phyloP scores from a whole-genome alignment of 1,140 invertebrate species.

The Papilio machaon region DNA sequence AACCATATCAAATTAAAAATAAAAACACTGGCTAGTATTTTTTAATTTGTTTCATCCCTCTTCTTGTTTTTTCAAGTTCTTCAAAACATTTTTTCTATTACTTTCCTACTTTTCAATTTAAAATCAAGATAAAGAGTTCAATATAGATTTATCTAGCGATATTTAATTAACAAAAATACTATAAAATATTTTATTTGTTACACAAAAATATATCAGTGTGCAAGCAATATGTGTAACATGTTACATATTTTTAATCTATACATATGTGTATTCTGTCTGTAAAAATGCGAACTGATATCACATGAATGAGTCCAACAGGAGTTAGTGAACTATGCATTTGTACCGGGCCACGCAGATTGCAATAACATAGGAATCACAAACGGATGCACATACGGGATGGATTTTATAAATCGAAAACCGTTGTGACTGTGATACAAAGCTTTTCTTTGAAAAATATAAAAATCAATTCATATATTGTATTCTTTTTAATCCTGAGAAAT shows the following conservation, averaged over 20 bases:
- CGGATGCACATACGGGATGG: background rate
- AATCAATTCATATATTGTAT: background rate
- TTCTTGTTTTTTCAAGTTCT: too few relatives aligned
- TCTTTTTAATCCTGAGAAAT: background rate
- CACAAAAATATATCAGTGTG: background rate
- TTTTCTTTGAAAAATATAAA: background rate
- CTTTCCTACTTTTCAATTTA: too few relatives aligned
- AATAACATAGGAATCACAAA: slow-evolving; percentile 16
- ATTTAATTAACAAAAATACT: background rate
- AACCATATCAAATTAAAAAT: too few relatives aligned
- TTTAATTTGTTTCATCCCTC: too few relatives aligned
- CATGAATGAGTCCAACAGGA: slow-evolving; percentile 15
- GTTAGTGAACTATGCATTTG: slow-evolving; percentile 26
- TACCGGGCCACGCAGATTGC: slow-evolving; percentile 14
- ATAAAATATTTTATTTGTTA: background rate
- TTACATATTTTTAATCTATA: slow-evolving; percentile 12
- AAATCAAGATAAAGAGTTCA: too few relatives aligned
- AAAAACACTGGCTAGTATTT: too few relatives aligned
- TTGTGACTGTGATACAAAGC: slow-evolving; percentile 10
- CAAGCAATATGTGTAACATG: background rate
- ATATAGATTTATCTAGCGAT: background rate
- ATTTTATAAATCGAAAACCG: background rate
- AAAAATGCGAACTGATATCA: slow-evolving; percentile 15
- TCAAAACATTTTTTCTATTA: too few relatives aligned
- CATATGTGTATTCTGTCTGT: background rate